Base-by-base conservation (phyloP, 64 coral and sea anemone species). In the Pocillopora verrucosa region DNA sequence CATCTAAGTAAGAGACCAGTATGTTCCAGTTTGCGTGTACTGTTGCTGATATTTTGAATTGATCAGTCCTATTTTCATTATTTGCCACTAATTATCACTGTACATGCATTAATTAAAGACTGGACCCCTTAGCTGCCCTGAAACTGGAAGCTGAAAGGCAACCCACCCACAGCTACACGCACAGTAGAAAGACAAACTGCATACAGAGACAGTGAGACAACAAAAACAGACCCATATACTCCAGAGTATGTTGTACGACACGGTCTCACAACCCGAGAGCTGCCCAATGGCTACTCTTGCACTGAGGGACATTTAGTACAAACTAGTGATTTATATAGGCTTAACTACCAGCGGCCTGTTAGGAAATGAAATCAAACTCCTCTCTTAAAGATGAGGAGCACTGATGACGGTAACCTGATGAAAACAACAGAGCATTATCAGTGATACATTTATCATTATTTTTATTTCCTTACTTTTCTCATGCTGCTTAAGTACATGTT, bases 191-290 rank as follows among this genome's bases (percentile, higher is more conserved):
- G 95, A 59, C 96, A 99, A 67, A 99, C 96, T 74, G 96, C 95
- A 72, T 99, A 99, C 77, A 99, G 96, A 68, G 96, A 99, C n/a
- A 93, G 96, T 89, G 96, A 99, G 77, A 76, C 96, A 41, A 76
- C 96, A 41, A 93, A 99, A 81, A 99, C 96, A 74, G 96, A 99
- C 78, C 97, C 97, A 1, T 99, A 99, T 67, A 95, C 97, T 20
- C 97, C 97, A 38, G 97, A 99, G 20, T 99, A 95, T 95, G 96
- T 99, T 2, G 91, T 99, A 41, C 80, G 91, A 65, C 96, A 93
- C 69, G 96, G 96, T 9, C n/a, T 95, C 96, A 22, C 96, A 99
- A 65, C 96, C 96, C 35, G 96, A 99, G 36, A 99, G 36, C 65
- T 99, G 15, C 91, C 95, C 15, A 10, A 88, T 99, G 57, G 93